Evolutionary conservation across 2,113 vertebrate species (phyloP).

Genomic region (Gavialis gangeticus): DNA sequence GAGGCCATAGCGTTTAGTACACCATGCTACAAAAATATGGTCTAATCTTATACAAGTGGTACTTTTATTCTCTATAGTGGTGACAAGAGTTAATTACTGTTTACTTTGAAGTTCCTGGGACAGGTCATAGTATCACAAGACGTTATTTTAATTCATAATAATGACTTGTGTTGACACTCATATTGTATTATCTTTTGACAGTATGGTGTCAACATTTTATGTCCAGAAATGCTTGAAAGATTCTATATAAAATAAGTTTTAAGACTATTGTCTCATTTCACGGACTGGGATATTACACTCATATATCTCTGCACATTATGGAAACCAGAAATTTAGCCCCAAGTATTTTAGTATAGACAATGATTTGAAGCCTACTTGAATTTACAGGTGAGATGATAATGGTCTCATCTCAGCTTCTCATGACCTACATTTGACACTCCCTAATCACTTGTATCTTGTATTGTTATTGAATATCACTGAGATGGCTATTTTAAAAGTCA

Average conservation of each 20-base stretch:
- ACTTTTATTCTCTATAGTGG: not conserved
- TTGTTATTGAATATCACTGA: not conserved
- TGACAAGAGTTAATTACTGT: not conserved
- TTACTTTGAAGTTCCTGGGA: not conserved
- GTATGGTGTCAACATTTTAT: not conserved
- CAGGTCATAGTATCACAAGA: not conserved
- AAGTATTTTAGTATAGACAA: not conserved
- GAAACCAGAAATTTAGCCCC: not conserved
- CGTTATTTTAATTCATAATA: not conserved
- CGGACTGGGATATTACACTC: not conserved
- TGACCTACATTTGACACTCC: not conserved
- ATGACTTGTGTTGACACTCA: not conserved
- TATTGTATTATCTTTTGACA: not conserved
- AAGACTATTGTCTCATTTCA: not conserved
- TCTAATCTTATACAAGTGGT: not conserved
- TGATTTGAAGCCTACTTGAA: not conserved
- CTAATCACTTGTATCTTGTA: not conserved
- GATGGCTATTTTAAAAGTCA: conserved; percentile 10
- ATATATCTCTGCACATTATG: not conserved
- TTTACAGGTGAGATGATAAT: not conserved
- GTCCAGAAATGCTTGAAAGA: not conserved
- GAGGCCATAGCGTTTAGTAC: not conserved
- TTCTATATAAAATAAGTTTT: not conserved
- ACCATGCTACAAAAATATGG: not conserved
- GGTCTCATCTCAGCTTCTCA: not conserved